Conservation (phyloP, 2,113 vertebrate genomes). For the Stictonetta naevosa region DNA sequence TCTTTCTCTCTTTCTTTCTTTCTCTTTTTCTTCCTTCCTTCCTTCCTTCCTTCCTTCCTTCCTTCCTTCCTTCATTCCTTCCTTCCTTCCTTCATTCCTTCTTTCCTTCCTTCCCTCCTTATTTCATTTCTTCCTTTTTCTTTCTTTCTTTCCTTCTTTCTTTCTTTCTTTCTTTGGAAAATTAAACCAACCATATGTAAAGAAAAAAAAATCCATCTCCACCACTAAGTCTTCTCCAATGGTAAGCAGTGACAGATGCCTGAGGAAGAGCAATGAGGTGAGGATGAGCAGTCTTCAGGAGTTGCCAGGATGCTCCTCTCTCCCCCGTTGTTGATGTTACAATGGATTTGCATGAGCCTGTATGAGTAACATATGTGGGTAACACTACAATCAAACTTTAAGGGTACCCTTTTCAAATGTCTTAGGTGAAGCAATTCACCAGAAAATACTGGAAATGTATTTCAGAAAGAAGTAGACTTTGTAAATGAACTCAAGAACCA, state of each 20-base stretch:
- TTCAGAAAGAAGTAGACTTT: background rate
- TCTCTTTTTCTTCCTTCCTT: background rate
- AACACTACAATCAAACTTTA: background rate
- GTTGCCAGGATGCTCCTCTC: background rate
- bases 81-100: background rate
- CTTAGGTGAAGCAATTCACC: background rate
- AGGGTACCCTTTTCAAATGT: background rate
- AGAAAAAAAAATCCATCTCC: background rate
- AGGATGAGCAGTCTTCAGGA: background rate
- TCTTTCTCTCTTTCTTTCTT: background rate
- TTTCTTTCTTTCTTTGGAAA: background rate
- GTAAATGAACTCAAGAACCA: background rate
- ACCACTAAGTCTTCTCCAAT: background rate
- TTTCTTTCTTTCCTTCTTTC: no score
- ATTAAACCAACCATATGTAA: background rate
- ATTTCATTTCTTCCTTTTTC: no score
- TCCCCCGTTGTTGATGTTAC: background rate
- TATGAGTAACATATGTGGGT: background rate
- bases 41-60: background rate
- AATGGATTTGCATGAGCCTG: background rate
- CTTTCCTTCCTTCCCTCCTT: fast-evolving
- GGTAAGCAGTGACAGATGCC: background rate
- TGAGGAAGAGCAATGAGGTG: background rate
- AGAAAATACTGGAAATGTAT: background rate
- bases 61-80: background rate